Percentiles rank a stretch among this genome's conserved stretches.
Conservation (phyloP, 2,113 vertebrate species). For the Chionis minor region DNA sequence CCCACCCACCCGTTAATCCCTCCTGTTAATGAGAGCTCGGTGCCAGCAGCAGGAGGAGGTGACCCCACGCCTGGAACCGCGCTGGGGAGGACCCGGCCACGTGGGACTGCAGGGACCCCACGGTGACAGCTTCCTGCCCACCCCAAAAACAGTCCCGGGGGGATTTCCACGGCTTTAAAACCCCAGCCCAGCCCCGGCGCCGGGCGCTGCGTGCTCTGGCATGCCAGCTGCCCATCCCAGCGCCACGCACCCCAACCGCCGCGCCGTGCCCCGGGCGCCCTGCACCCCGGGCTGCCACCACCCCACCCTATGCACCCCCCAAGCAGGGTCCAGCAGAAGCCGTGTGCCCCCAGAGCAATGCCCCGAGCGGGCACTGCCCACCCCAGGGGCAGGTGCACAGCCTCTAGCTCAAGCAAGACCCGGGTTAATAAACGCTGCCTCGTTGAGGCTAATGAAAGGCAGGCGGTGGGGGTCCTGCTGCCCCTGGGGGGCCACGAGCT, state of each 20-base stretch:
- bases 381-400: neutral
- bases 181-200: neutral
- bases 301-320: neutral
- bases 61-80: neutral
- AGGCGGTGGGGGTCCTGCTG: neutral
- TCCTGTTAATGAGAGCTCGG: neutral
- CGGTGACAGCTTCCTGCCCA: neutral
- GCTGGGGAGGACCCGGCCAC: fast-evolving
- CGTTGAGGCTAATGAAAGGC: neutral
- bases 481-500: neutral
- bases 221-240: too few relatives aligned
- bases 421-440: neutral
- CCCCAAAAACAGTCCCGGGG: fast-evolving
- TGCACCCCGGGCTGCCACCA: neutral
- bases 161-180: neutral
- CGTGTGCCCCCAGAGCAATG: too few relatives aligned
- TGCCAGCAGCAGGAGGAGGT: neutral
- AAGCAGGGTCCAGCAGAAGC: too few relatives aligned
- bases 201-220: too few relatives aligned
- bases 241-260: neutral
- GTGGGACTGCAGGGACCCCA: neutral
- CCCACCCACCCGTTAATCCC: neutral
- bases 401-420: neutral
- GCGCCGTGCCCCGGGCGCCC: neutral
- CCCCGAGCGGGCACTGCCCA: neutral